Conservation (phyloP, 2,797 vertebrate genomes). For the Fistularia tabacaria region DNA sequence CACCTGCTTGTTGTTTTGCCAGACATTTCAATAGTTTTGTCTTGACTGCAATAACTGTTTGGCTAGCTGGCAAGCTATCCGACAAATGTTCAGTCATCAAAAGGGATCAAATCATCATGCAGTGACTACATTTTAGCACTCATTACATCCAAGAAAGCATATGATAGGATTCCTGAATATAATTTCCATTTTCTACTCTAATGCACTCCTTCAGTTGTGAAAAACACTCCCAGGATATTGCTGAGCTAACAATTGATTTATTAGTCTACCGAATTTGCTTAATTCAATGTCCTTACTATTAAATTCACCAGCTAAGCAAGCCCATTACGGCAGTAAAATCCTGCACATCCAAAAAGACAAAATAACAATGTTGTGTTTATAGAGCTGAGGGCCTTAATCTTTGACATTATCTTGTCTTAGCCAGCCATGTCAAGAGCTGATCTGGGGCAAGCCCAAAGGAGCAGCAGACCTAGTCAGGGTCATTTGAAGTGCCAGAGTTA, state of each 20-base stretch:
- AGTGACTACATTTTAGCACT: background rate
- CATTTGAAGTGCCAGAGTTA: conserved; percentile 53
- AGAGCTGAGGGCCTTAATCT: conserved; percentile 50
- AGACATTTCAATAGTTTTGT: background rate
- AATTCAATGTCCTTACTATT: background rate
- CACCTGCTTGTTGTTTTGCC: background rate
- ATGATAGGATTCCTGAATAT: too few species aligned
- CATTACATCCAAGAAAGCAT: background rate
- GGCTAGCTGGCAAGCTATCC: background rate
- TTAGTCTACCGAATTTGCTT: background rate
- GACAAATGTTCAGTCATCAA: background rate
- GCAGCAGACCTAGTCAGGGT: conserved; percentile 60
- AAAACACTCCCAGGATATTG: background rate
- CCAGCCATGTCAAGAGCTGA: conserved; percentile 50
- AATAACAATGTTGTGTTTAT: conserved; percentile 38
- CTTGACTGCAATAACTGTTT: background rate
- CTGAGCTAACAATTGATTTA: background rate
- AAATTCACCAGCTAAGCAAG: conserved; percentile 3
- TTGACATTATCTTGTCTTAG: conserved; percentile 67
- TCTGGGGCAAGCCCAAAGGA: conserved; percentile 54
- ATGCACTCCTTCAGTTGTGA: background rate
- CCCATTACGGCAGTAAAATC: conserved; percentile 17
- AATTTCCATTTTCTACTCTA: background rate
- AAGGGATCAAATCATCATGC: conserved; percentile 1
- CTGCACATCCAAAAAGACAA: conserved; percentile 34